These are phyloP conservation scores for Acromyrmex heyeri DNA, from an alignment of 1,140 invertebrate genomes.

Conservation along the genomic window DNA sequence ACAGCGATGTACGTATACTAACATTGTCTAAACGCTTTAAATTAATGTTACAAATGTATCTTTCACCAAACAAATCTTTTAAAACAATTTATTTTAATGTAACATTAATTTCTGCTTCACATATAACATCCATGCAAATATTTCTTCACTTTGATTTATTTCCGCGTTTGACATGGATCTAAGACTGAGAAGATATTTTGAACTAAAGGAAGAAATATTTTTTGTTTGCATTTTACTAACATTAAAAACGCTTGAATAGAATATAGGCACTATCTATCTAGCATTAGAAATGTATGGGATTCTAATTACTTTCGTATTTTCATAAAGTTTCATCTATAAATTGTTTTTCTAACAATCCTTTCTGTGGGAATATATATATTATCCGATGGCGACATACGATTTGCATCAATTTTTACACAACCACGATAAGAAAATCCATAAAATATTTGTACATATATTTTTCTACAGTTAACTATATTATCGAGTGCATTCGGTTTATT, in stretches of 20 bases:
- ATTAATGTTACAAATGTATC: constrained; percentile 63
- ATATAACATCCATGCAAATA: constrained; percentile 60
- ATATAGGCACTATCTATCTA: constrained; percentile 62
- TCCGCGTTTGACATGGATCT: not conserved
- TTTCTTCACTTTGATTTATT: constrained; percentile 64
- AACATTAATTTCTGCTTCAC: constrained; percentile 68
- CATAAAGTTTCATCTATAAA: constrained; percentile 74
- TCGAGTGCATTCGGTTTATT: not conserved
- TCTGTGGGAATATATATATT: constrained; percentile 49
- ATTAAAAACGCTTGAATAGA: constrained; percentile 66
- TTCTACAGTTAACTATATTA: not conserved
- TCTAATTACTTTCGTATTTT: constrained; percentile 41
- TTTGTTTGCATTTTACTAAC: constrained; percentile 53
- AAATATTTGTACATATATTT: not conserved
- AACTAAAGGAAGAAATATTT: constrained; percentile 67
- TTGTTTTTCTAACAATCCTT: constrained; percentile 85
- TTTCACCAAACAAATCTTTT: constrained; percentile 8
- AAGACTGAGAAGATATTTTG: not conserved
- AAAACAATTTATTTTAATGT: constrained; percentile 11
- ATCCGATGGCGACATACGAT: not conserved
- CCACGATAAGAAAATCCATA: not conserved
- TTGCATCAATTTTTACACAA: constrained; percentile 10
- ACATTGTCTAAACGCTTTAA: constrained; percentile 66
- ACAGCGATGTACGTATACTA: constrained; percentile 82
- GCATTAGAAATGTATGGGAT: constrained; percentile 60